These are phyloP conservation scores for Anoplophora glabripennis DNA, from an alignment of 1,140 invertebrate genomes.

Conservation along the genomic window DNA sequence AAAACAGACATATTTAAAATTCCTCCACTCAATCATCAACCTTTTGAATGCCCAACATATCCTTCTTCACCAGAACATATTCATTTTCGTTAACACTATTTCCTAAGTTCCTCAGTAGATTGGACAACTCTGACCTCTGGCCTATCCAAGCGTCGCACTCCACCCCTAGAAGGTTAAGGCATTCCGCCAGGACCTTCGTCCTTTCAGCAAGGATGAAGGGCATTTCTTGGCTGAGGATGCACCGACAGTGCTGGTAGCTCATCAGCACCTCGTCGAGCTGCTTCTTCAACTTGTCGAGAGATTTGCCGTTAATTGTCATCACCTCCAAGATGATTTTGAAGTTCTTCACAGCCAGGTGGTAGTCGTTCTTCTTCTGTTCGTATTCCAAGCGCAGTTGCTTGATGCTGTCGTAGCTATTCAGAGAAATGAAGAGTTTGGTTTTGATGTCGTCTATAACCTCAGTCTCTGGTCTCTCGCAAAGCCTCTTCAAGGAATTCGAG, in stretches of 20 bases:
- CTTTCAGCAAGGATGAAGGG: constrained; percentile 28
- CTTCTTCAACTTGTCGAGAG: constrained; percentile 36
- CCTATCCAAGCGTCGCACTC: constrained; percentile 15
- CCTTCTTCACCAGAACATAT: not conserved
- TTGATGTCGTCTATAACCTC: constrained; percentile 26
- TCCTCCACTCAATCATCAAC: too few species aligned
- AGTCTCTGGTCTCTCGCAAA: constrained; percentile 19
- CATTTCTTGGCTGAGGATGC: constrained; percentile 32
- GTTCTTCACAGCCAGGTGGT: constrained; percentile 39
- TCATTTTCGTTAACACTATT: constrained; percentile 2
- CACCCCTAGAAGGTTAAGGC: constrained; percentile 26
- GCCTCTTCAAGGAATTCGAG: constrained; percentile 17
- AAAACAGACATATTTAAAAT: too few species aligned
- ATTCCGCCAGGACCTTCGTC: constrained; percentile 29
- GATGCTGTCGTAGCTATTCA: constrained; percentile 25
- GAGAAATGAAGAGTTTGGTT: constrained; percentile 26
- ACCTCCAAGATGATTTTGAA: constrained; percentile 42
- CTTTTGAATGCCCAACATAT: not conserved
- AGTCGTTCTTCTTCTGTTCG: constrained; percentile 35
- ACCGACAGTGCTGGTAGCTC: constrained; percentile 37
- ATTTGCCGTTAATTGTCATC: constrained; percentile 34
- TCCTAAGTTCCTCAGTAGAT: not conserved
- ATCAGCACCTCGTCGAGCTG: constrained; percentile 40
- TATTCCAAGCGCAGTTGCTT: constrained; percentile 28
- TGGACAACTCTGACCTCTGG: not conserved